These are phyloP conservation scores for Sebastes kiyomatsui DNA, from an alignment of 2,797 vertebrate species.

Conservation along the genomic window DNA sequence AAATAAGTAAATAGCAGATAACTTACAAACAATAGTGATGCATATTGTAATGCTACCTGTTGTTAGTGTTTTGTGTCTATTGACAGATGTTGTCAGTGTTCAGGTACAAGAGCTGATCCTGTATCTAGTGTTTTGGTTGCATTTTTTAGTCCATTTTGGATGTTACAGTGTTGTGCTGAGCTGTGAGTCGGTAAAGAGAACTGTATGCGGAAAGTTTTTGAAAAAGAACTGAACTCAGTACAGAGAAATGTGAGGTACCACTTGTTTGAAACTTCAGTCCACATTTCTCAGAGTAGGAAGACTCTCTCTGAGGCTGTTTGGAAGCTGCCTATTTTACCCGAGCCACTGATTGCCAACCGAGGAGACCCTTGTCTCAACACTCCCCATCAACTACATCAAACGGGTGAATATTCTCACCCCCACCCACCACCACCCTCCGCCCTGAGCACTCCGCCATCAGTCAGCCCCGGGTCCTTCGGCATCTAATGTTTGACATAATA, in stretches of 20 bases:
- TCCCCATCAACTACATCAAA: conserved; percentile 42
- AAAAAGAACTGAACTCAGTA: too few relatives aligned
- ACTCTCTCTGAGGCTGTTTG: not conserved
- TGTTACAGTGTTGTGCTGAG: not conserved
- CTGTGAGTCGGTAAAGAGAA: not conserved
- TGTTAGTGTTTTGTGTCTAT: too few relatives aligned
- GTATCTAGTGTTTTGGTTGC: not conserved
- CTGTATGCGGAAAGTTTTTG: not conserved
- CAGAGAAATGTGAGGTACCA: not conserved
- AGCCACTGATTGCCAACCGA: conserved; percentile 19
- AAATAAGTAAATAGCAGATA: not conserved
- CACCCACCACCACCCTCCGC: not conserved
- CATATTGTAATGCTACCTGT: too few relatives aligned
- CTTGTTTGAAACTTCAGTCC: not conserved
- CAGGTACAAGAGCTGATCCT: too few relatives aligned
- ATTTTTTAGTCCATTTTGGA: not conserved
- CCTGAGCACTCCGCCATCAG: conserved; percentile 4
- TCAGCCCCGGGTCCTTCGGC: conserved; percentile 13
- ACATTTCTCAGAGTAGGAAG: not conserved
- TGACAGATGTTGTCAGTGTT: too few relatives aligned
- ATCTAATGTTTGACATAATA: conserved; percentile 60
- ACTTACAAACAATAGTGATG: not conserved
- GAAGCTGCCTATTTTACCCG: not conserved
- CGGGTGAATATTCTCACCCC: conserved; percentile 16
- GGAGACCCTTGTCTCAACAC: conserved; percentile 24